Conservation (phyloP, 53 echinoderm and acorn worm species). For the Holothuria scabra region DNA sequence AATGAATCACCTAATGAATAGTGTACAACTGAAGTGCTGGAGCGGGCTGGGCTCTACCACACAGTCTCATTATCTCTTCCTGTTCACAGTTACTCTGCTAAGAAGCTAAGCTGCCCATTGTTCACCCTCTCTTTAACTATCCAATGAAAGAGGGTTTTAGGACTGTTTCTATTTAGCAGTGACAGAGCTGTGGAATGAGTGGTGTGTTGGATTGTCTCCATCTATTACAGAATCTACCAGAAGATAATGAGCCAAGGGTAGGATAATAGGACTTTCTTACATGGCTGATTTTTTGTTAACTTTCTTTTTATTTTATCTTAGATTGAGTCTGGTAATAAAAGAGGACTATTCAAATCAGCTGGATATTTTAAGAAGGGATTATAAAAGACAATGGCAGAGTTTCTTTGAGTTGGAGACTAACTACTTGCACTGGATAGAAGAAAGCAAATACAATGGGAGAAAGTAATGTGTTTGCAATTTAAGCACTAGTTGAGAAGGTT, state of each 20-base stretch:
- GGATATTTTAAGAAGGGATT: slow-evolving; percentile 40
- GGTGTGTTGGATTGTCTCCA: slow-evolving; percentile 29
- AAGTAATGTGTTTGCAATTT: slow-evolving; percentile 37
- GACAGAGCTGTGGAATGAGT: slow-evolving; percentile 38
- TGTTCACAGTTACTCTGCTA: slow-evolving; percentile 46
- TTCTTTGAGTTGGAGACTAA: slow-evolving; percentile 33
- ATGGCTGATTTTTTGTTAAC: slow-evolving; percentile 43
- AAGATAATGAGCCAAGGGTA: slow-evolving; percentile 43
- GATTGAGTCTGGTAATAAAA: slow-evolving; percentile 31
- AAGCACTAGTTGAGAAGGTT: slow-evolving; percentile 18
- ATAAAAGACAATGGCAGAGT: slow-evolving; percentile 34
- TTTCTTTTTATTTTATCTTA: slow-evolving; percentile 37
- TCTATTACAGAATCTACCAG: slow-evolving; percentile 6
- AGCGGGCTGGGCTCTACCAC: slow-evolving; percentile 25
- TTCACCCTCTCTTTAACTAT: slow-evolving; percentile 36
- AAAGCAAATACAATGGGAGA: slow-evolving; percentile 32
- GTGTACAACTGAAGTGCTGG: slow-evolving; percentile 14
- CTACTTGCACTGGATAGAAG: slow-evolving; percentile 9
- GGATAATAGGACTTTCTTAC: slow-evolving; percentile 3
- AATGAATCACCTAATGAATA: slow-evolving; percentile 35
- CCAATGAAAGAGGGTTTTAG: slow-evolving; percentile 38
- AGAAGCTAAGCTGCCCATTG: slow-evolving; percentile 49
- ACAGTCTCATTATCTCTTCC: slow-evolving; percentile 43
- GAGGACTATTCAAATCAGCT: slow-evolving; percentile 36
- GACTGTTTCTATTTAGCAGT: slow-evolving; percentile 46